phyloP scores from a whole-genome alignment of 2,888 invertebrate genomes.

The Thalpophila matura region DNA sequence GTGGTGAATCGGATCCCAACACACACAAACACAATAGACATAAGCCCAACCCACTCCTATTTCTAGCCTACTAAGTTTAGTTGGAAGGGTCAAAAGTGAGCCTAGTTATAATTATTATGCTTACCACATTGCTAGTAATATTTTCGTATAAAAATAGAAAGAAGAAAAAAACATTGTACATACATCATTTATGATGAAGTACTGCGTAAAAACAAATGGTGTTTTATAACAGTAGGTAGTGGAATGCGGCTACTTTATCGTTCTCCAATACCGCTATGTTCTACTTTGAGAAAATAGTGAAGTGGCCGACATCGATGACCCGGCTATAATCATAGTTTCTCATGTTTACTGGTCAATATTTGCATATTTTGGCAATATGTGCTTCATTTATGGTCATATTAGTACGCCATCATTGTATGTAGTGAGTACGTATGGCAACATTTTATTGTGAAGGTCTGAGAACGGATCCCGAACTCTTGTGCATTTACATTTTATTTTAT shows the following conservation, averaged over 20 bases:
- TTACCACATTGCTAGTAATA: not conserved
- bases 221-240: conserved; percentile 2
- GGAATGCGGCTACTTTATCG: conserved; percentile 36
- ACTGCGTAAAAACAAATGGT: conserved; percentile 9
- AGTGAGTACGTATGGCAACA: not conserved
- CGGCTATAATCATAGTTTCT: conserved; percentile 10
- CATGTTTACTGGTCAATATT: conserved; percentile 25
- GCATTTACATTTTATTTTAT: not conserved
- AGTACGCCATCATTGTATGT: not conserved
- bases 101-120: too few relatives aligned
- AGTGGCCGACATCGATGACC: conserved; percentile 23
- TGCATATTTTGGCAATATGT: conserved; percentile 16
- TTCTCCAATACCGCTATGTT: conserved; percentile 43
- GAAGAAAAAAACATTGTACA: not conserved
- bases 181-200: not conserved
- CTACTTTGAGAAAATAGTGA: conserved; percentile 36
- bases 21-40: too few relatives aligned
- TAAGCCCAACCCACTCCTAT: too few relatives aligned
- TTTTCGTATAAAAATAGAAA: not conserved
- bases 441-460: not conserved
- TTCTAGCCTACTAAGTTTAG: too few relatives aligned
- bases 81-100: too few relatives aligned
- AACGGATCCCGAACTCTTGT: not conserved
- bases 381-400: not conserved
- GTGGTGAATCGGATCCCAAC: too few relatives aligned